phyloP scores from a whole-genome alignment of 2,888 invertebrate species.

The Hirtodrosophila alboralis region DNA sequence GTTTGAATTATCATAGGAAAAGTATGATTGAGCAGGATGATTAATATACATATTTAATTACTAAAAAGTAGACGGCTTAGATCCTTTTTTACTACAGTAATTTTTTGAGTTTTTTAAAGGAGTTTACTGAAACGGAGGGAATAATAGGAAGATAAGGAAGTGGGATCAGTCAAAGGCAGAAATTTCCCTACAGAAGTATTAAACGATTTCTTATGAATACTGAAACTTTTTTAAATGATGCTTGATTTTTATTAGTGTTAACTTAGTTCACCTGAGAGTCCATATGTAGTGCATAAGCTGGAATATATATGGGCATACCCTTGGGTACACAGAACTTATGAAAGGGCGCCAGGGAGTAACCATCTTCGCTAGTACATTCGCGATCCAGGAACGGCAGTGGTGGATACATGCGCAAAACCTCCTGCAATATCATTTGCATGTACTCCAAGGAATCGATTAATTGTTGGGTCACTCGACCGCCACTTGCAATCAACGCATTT shows the following conservation, averaged over 20 bases:
- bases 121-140: no score
- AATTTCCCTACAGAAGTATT: no score
- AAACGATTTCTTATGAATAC: no score
- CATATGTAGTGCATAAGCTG: constrained; percentile 81
- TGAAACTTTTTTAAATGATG: background rate
- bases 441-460: constrained; percentile 84
- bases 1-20: no score
- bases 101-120: no score
- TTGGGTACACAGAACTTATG: constrained; percentile 72
- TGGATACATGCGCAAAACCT: constrained; percentile 83
- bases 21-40: no score
- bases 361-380: constrained; percentile 70
- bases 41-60: no score
- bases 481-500: constrained; percentile 74
- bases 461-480: constrained; percentile 83
- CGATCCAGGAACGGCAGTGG: constrained; percentile 83
- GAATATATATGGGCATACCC: constrained; percentile 82
- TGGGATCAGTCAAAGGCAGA: no score
- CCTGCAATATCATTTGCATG: constrained; percentile 83
- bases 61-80: no score
- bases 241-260: no score
- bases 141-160: no score
- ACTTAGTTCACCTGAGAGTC: constrained; percentile 76
- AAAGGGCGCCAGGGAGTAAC: constrained; percentile 75
- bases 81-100: no score